Evolutionary conservation across 1,140 invertebrate genomes (phyloP), one percentile per base, ranked within the genome.

Genomic region (Choristoneura fumiferana): DNA sequence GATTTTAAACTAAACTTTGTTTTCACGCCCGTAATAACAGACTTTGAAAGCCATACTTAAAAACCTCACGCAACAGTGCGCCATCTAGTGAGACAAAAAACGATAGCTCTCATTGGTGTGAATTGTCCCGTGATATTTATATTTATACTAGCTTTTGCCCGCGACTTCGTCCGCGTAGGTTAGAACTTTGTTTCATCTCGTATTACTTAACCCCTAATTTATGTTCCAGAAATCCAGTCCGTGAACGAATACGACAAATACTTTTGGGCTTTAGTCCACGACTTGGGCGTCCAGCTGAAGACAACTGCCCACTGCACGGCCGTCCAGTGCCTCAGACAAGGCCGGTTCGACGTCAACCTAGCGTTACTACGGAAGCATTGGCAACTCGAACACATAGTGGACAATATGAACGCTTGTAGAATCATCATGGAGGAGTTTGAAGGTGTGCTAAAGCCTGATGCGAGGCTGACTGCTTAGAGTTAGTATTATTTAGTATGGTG

Each of bases 281-380:
- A 98, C 57, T 84, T 98, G 43, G 98, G 96, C 1, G 74, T 95
- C 0, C 91, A 94, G 76, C 71, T 98, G 14, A 94, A 94, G 69
- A 93, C 93, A 18, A 92, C 91, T n/a, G 97, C 97, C 1, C 92
- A 95, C 59, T 96, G 95, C 74, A 93, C 92, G 0, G 92, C 92
- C 43, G 89, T 98, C 6, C 93, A 95, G 57, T 96, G 96, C 73
- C 92, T 96, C 13, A 91, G 95, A 33, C 94, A 95, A 74, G 96
- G 96, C 13, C 91, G 94, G 71, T 99, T 98, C 79, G 92, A 91
- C n/a, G 52, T 95, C 4, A 89, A 95, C 0, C 84, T 95, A 71
- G 93, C 96, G 8, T 81, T 99, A 4, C 84, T 99, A 0, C 87
- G 92, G 22, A 96, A 97, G 88, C 93, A 98, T 66, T 98, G 97